Conservation (phyloP, 2,888 invertebrate genomes). For the Nudaria mundana region DNA sequence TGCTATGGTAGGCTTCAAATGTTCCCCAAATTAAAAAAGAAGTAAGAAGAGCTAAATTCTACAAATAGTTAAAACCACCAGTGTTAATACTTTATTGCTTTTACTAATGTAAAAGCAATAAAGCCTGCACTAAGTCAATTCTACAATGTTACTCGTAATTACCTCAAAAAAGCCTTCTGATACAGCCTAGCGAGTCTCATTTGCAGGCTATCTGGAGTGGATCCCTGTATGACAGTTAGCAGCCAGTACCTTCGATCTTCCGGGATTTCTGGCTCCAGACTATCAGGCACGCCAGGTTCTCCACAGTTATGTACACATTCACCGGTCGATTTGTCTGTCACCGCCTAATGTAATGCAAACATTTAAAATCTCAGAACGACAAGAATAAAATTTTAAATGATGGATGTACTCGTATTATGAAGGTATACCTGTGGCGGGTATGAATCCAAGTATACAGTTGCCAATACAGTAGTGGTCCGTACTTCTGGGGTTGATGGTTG, state of each 20-base stretch:
- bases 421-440: constrained; percentile 63
- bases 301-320: constrained; percentile 79
- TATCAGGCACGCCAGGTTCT: constrained; percentile 63
- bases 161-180: constrained; percentile 90
- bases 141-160: constrained; percentile 22
- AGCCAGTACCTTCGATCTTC: constrained; percentile 90
- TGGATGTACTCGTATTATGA: neutral
- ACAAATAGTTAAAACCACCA: no score
- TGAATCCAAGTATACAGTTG: constrained; percentile 85
- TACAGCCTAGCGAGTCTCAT: constrained; percentile 88
- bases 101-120: constrained; percentile 8
- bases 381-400: no score
- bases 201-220: constrained; percentile 84
- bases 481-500: constrained; percentile 76
- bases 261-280: constrained; percentile 76
- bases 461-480: constrained; percentile 85
- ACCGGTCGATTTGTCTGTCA: constrained; percentile 71
- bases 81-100: no score
- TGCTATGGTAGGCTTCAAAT: neutral
- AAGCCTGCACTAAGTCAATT: constrained; percentile 13
- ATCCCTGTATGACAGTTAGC: constrained; percentile 85
- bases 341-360: constrained; percentile 48
- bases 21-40: neutral
- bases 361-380: no score
- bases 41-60: no score